Conservation (phyloP, 2,888 invertebrate species). For the Xanthorhoe spadicearia region DNA sequence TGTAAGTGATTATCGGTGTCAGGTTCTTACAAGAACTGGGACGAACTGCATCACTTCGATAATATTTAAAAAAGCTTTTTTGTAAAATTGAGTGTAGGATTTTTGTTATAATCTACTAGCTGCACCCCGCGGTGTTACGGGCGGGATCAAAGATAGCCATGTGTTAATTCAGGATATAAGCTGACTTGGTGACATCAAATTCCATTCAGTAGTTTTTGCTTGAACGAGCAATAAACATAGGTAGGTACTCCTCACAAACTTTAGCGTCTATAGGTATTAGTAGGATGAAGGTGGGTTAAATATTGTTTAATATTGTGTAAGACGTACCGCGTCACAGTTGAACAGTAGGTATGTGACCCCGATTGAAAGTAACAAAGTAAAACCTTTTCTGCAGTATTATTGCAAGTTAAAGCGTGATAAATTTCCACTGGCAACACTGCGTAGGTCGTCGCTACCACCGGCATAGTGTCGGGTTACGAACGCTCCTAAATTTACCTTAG, state of each 20-base stretch:
- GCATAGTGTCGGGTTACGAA: slow-evolving; percentile 68
- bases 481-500: slow-evolving; percentile 84
- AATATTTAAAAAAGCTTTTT: not conserved
- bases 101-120: too few relatives aligned
- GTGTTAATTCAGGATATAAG: too few relatives aligned
- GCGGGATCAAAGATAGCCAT: too few relatives aligned
- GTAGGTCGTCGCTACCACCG: slow-evolving; percentile 61
- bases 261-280: too few relatives aligned
- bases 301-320: not conserved
- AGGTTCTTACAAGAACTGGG: slow-evolving; percentile 1
- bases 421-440: slow-evolving; percentile 58
- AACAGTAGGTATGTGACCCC: not conserved
- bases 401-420: slow-evolving; percentile 26
- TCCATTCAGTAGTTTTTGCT: too few relatives aligned
- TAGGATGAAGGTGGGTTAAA: too few relatives aligned
- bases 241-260: too few relatives aligned
- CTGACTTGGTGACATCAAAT: too few relatives aligned
- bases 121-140: too few relatives aligned
- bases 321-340: not conserved
- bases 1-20: slow-evolving; percentile 26
- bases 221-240: too few relatives aligned
- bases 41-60: not conserved
- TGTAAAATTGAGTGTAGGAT: too few relatives aligned
- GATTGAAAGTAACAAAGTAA: not conserved
- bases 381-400: slow-evolving; percentile 16